phyloP scores from a whole-genome alignment of 2,888 invertebrate species.

The Oligia strigilis region DNA sequence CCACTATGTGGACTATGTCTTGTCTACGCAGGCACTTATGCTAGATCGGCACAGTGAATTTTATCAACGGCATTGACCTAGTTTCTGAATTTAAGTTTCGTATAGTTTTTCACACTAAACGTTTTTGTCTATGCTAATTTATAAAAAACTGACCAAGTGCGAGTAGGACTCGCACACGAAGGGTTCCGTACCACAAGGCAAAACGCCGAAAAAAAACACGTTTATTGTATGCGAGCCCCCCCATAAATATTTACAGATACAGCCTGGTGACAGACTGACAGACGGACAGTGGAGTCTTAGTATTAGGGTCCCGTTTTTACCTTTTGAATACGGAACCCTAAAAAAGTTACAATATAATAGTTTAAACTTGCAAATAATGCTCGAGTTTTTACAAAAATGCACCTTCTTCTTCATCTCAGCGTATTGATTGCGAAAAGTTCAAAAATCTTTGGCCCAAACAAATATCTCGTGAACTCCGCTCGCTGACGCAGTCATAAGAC shows the following conservation, averaged over 20 bases:
- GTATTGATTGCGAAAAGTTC: background rate
- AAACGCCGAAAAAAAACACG: too few species aligned
- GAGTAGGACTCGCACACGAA: too few species aligned
- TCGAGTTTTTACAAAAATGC: conserved; percentile 20
- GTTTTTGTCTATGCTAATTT: conserved; percentile 43
- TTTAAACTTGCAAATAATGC: background rate
- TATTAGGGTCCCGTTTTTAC: too few species aligned
- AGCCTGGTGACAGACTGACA: too few species aligned
- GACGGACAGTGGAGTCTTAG: too few species aligned
- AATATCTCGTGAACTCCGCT: background rate
- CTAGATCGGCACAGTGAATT: conserved; percentile 36
- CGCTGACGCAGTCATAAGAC: background rate
- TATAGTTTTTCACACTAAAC: conserved; percentile 41
- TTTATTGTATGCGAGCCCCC: too few species aligned
- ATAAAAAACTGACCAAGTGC: background rate
- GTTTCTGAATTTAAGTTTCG: conserved; percentile 47
- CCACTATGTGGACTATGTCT: background rate
- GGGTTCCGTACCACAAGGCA: too few species aligned
- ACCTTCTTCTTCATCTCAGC: background rate
- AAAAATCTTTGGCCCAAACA: background rate
- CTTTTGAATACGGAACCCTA: too few species aligned
- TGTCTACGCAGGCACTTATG: conserved; percentile 47
- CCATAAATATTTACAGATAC: too few species aligned
- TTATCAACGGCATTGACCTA: conserved; percentile 64
- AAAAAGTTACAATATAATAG: background rate